Evolutionary conservation across 2,888 invertebrate species (phyloP).

Genomic region (Zaprionus bogoriensis): DNA sequence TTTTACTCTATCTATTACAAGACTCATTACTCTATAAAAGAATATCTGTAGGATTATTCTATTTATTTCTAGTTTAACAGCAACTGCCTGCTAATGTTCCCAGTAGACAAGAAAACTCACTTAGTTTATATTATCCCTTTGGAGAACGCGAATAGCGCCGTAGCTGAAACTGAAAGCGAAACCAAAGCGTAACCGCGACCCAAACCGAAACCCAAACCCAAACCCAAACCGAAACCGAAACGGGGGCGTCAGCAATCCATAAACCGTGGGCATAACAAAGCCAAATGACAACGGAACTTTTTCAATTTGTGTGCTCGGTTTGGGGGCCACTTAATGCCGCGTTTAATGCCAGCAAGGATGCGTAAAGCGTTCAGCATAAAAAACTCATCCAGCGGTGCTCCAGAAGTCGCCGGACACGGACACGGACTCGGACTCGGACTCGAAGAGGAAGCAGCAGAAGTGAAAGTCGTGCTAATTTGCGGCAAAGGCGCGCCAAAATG

Average conservation of each 20-base stretch:
- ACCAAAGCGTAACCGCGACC: too few species aligned
- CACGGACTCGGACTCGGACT: constrained; percentile 9
- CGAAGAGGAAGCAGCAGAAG: too few species aligned
- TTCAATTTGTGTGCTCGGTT: constrained; percentile 20
- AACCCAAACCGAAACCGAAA: constrained; percentile 10
- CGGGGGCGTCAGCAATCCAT: constrained; percentile 44
- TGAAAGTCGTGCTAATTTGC: constrained; percentile 58
- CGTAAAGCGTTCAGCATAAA: constrained; percentile 73
- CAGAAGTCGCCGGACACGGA: constrained; percentile 5
- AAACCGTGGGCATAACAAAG: constrained; percentile 50
- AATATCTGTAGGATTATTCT: too few species aligned
- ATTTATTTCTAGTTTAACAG: neutral
- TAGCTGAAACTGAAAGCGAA: too few species aligned
- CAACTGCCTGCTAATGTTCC: neutral
- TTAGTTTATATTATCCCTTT: constrained; percentile 63
- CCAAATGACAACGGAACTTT: constrained; percentile 42
- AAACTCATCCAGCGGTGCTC: constrained; percentile 41
- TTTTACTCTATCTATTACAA: too few species aligned
- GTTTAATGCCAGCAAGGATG: constrained; percentile 58
- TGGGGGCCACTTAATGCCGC: constrained; percentile 59
- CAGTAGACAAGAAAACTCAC: constrained; percentile 52
- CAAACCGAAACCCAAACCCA: constrained; percentile 4
- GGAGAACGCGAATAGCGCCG: too few species aligned
- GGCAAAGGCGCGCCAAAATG: constrained; percentile 63
- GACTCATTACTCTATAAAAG: too few species aligned